Percentiles rank a stretch among this genome's conserved stretches.
Conservation (phyloP, 2,888 invertebrate species). For the Andrena minutula region DNA sequence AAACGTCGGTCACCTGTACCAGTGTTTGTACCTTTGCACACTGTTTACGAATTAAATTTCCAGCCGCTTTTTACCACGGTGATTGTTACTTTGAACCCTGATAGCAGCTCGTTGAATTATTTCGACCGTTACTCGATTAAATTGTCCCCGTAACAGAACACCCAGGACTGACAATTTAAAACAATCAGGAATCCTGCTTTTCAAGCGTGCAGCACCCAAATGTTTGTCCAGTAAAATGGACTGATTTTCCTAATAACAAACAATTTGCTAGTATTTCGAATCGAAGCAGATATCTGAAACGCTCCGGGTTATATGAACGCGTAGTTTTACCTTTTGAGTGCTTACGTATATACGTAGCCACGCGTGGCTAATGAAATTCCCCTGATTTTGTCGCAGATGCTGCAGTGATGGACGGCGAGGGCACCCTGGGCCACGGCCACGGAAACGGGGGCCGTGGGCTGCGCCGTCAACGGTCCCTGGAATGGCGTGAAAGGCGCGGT, state of each 20-base stretch:
- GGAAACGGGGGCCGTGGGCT: constrained; percentile 81
- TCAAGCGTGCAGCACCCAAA: too few relatives aligned
- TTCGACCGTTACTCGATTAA: background rate
- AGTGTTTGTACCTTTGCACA: too few relatives aligned
- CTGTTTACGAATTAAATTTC: constrained; percentile 2
- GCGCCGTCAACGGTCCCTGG: constrained; percentile 87
- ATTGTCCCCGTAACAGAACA: background rate
- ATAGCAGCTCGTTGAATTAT: background rate
- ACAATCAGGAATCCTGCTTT: too few relatives aligned
- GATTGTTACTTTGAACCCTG: background rate
- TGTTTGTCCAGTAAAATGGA: too few relatives aligned
- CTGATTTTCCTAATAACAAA: too few relatives aligned
- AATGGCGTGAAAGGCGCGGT: constrained; percentile 87
- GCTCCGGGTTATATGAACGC: too few relatives aligned
- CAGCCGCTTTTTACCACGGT: background rate
- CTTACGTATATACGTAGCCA: too few relatives aligned
- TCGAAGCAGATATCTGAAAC: too few relatives aligned
- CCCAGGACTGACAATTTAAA: too few relatives aligned
- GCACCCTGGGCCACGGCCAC: constrained; percentile 82
- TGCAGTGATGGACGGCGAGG: constrained; percentile 81
- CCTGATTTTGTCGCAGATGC: constrained; percentile 73
- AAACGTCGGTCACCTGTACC: constrained; percentile 2
- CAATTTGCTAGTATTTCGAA: too few relatives aligned
- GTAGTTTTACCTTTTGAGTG: too few relatives aligned
- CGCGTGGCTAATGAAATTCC: background rate